Evolutionary conservation across 1,140 invertebrate species (phyloP).

Genomic region (Phymastichus coffea): DNA sequence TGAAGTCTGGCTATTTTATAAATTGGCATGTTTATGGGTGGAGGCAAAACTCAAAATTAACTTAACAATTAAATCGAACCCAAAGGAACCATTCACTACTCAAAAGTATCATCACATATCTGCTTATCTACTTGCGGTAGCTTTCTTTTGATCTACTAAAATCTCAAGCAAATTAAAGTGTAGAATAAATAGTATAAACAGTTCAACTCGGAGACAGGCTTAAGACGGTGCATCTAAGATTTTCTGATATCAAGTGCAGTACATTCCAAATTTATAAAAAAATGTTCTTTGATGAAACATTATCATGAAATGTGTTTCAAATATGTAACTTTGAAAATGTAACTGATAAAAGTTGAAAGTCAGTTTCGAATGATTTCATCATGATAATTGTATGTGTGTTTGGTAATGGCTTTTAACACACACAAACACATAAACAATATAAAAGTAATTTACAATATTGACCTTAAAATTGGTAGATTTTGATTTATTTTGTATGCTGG

Average conservation of each 20-base stretch:
- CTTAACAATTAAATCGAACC: constrained; percentile 6
- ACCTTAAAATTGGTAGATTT: not conserved
- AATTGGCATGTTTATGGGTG: too few relatives aligned
- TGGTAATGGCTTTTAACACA: constrained; percentile 4
- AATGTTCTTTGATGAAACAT: too few relatives aligned
- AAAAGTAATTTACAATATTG: constrained; percentile 1
- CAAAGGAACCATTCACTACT: constrained; percentile 28
- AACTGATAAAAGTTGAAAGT: not conserved
- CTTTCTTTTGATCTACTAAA: too few relatives aligned
- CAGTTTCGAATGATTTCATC: constrained; percentile 10
- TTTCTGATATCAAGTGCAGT: not conserved
- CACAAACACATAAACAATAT: not conserved
- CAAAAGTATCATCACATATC: too few relatives aligned
- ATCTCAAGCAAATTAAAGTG: too few relatives aligned
- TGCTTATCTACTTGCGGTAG: too few relatives aligned
- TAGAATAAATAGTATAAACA: too few relatives aligned
- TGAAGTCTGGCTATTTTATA: too few relatives aligned
- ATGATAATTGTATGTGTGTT: constrained; percentile 5
- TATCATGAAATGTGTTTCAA: not conserved
- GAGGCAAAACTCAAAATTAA: constrained; percentile 13
- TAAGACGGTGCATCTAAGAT: too few relatives aligned
- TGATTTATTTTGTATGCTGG: constrained; percentile 11
- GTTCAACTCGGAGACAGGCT: too few relatives aligned
- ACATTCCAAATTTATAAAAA: not conserved
- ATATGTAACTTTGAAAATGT: constrained; percentile 13